phyloP scores from a whole-genome alignment of 1,140 invertebrate species.

The Drosophila prosaltans region DNA sequence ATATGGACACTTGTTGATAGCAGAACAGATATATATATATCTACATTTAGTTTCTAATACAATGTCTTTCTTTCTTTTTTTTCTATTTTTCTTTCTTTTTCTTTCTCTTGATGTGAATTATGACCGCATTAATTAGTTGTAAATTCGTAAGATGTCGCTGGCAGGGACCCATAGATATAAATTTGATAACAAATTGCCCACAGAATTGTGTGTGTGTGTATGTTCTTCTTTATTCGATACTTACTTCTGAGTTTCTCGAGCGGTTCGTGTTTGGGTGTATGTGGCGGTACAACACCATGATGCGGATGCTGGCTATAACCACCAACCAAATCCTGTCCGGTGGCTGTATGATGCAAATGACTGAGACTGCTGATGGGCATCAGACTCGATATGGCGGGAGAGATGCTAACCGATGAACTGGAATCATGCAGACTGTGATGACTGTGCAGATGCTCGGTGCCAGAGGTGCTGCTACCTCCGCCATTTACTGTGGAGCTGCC shows the following conservation, averaged over 20 bases:
- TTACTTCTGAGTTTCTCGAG: constrained; percentile 92
- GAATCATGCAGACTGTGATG: constrained; percentile 87
- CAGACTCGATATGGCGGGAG: constrained; percentile 87
- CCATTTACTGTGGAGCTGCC: constrained; percentile 83
- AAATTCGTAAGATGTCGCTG: constrained; percentile 62
- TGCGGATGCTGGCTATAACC: constrained; percentile 85
- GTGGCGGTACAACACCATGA: constrained; percentile 84
- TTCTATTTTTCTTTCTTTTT: not conserved
- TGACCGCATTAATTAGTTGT: constrained; percentile 81
- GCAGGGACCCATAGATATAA: constrained; percentile 47
- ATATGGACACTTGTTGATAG: constrained; percentile 73
- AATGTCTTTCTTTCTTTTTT: not conserved
- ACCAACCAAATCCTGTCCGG: constrained; percentile 73
- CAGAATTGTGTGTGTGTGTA: constrained; percentile 48
- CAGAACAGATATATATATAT: constrained; percentile 14
- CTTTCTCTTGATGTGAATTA: constrained; percentile 55
- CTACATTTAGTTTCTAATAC: constrained; percentile 4
- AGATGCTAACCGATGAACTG: constrained; percentile 86
- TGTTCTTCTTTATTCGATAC: constrained; percentile 83
- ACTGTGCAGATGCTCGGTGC: constrained; percentile 80
- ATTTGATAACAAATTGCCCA: constrained; percentile 71
- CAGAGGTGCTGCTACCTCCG: constrained; percentile 76
- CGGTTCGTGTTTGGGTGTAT: constrained; percentile 88
- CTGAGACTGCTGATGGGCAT: constrained; percentile 85
- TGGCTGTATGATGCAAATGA: constrained; percentile 83